Base-by-base conservation (phyloP, 2,888 invertebrate genomes). In the Thera britannica region DNA sequence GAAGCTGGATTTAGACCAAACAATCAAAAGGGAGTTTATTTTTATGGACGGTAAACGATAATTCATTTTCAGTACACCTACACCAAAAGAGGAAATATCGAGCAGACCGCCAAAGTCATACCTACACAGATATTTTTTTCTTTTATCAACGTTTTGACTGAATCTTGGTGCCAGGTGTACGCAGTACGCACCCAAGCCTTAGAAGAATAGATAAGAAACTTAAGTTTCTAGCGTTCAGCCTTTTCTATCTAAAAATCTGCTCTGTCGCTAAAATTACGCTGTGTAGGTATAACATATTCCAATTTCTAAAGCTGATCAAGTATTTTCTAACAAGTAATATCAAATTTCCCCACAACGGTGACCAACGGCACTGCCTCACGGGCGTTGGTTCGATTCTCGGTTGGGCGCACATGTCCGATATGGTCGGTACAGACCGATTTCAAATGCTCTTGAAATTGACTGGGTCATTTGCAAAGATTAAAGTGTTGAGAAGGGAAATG, bases 381-480 rank as follows among this genome's bases (percentile, higher is more conserved):
- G 75, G 78, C 78, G 79, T 74, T 73, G 73, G 76, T 77, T 82
- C 78, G 73, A 77, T 79, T 78, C 78, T 76, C 73, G 79, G 75
- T 78, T 73, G 77, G 74, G 66, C 77, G 75, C 59, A 72, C 77
- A 72, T 69, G 84, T 83, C 83, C 67, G 73, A 74, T 77, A 77
- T 77, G 71, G 79, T 78, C 77, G 70, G 69, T 9, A 38, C 2
- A 62, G 59, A 62, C 35, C 35, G 62, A 62, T 9, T 51, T 23
- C n/a, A 49, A 2, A 38, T 49, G 62, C 46, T 12, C 36, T 56
- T 55, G 41, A 51, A 48, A 58, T 52, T 49, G 38, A 35, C 38
- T 35, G n/a, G 35, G 35, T 44, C 63, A 56, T 48, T 48, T 23
- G 9, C 63, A 63, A 38, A 63, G 58, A 58, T 41, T 12, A 57